These are phyloP conservation scores for Lasiurus cinereus DNA, from an alignment of 2,113 vertebrate species.

Conservation along the genomic window DNA sequence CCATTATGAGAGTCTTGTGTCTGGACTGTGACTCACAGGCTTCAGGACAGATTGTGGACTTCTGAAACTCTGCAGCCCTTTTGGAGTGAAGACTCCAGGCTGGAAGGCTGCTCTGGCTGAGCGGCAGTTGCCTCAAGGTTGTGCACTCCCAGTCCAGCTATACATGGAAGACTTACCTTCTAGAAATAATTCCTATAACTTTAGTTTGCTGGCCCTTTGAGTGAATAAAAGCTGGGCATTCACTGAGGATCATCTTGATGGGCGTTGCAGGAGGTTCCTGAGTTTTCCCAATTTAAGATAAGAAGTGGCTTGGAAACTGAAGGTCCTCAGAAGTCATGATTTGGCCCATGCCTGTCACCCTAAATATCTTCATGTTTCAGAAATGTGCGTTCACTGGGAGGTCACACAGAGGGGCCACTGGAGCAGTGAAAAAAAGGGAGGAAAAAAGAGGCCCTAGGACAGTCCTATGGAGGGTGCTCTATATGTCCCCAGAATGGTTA, in stretches of 20 bases:
- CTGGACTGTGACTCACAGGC: background rate
- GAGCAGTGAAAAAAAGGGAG: background rate
- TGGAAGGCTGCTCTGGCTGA: background rate
- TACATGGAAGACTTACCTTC: background rate
- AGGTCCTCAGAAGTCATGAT: background rate
- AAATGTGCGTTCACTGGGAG: background rate
- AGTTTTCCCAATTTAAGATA: constrained; percentile 33
- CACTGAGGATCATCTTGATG: background rate
- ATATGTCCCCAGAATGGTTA: background rate
- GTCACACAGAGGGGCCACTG: background rate
- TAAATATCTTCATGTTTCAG: background rate
- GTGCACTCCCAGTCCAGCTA: background rate
- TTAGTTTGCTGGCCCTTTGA: background rate
- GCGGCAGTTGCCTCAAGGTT: too few relatives aligned
- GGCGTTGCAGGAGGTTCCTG: background rate
- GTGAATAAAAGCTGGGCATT: background rate
- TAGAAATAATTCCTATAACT: background rate
- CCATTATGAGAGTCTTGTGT: background rate
- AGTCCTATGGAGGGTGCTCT: background rate
- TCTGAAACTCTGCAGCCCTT: background rate
- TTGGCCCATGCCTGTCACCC: background rate
- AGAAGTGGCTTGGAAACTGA: background rate
- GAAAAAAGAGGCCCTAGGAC: too few relatives aligned
- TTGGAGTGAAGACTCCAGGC: background rate
- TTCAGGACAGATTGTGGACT: background rate